Percentiles rank a stretch among this genome's conserved stretches.
These are phyloP conservation scores for Acleris holmiana DNA, from an alignment of 2,888 invertebrate genomes.

Conservation along the genomic window DNA sequence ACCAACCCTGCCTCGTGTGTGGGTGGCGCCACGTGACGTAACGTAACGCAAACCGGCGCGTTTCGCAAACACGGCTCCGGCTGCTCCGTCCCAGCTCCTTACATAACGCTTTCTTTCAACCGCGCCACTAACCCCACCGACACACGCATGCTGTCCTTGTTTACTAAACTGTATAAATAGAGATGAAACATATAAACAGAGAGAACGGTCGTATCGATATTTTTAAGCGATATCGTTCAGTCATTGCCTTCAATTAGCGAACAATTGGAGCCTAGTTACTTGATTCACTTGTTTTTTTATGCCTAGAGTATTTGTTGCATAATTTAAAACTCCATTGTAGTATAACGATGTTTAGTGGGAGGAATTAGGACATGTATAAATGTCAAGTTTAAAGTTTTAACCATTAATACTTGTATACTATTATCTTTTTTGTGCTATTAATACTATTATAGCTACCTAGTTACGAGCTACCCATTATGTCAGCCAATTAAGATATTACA, in stretches of 20 bases:
- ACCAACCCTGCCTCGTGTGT: conserved; percentile 31
- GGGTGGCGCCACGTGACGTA: conserved; percentile 49
- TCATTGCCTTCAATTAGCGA: conserved; percentile 29
- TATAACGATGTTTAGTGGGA: no score
- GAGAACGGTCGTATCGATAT: no score
- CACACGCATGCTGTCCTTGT: conserved; percentile 29
- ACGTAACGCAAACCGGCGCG: conserved; percentile 49
- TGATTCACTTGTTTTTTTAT: conserved; percentile 12
- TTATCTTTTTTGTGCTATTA: no score
- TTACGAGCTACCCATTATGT: no score
- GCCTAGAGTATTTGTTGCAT: not conserved
- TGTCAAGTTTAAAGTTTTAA: no score
- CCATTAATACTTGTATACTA: no score
- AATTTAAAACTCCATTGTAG: no score
- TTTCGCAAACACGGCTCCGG: conserved; percentile 59
- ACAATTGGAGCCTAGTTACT: conserved; percentile 23
- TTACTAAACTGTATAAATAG: not conserved
- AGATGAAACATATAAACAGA: not conserved
- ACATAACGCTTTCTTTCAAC: conserved; percentile 59
- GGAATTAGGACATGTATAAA: no score
- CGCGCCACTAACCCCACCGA: conserved; percentile 28
- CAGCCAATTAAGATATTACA: no score
- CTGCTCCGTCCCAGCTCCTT: conserved; percentile 49
- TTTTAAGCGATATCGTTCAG: conserved; percentile 23
- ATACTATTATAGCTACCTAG: no score